Evolutionary conservation across 2,888 invertebrate species (phyloP), one percentile per base, ranked within the genome.

Genomic region (Agonopterix subpropinquella): DNA sequence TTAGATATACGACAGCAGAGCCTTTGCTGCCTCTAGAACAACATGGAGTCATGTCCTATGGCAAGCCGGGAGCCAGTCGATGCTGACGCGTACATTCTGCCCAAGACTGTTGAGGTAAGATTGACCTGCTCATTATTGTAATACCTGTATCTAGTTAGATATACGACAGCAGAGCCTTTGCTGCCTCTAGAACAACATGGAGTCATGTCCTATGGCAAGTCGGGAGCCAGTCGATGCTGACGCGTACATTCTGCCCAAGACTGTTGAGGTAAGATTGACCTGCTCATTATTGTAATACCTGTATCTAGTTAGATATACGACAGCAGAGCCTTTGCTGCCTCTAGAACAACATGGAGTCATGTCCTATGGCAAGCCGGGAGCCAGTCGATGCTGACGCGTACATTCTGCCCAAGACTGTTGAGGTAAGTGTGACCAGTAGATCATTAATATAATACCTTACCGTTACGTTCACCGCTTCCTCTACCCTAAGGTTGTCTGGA

Each of bases 11-110:
- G n/a, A n/a, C n/a, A n/a, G n/a, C n/a, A 58, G 68, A 78, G 53
- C 67, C 89, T 41, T 49, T 51, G 51, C 64, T 92, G 55, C 95
- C 95, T 0, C 69, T 95, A 28, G 83, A 91, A 43, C 80, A 92
- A 60, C 79, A 95, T 93, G 1, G 76, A 81, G 45, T 89, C 91
- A 35, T 95, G 94, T 67, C 92, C 93, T 0, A 74, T 92, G 49
- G 63, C 84, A 9, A 80, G 86, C 8, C 80, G 82, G 15, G 84
- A 85, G 47, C 76, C 46, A 57, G 78, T 52, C 48, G 76, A 81
- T 7, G 80, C 90, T 4, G 88, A 89, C 0, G 76, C 91, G 49
- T 76, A 78, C 43, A 81, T 81, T 49, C 77, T 94, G 37, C 82
- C 90, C 5, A 89, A 89, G 54, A 90, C 91, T 55, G 90, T 95